phyloP scores from a whole-genome alignment of 2,888 invertebrate genomes.

The Ptychoptera contaminata region DNA sequence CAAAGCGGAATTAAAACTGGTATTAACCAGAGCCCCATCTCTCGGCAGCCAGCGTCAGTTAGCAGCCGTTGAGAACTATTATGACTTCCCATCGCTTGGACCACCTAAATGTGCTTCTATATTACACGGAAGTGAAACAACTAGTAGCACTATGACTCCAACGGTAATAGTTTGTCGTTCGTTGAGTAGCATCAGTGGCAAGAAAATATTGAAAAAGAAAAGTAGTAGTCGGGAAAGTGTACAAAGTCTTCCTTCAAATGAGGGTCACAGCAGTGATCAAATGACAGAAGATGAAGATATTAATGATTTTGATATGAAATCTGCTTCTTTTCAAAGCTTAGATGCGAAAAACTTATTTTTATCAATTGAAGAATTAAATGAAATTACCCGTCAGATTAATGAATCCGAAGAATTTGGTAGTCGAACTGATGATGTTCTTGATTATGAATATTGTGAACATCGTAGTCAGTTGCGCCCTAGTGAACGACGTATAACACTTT shows the following conservation, averaged over 20 bases:
- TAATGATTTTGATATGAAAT: constrained; percentile 26
- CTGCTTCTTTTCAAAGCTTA: constrained; percentile 28
- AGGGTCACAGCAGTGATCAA: too few species aligned
- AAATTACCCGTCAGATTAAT: constrained; percentile 28
- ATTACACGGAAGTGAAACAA: too few species aligned
- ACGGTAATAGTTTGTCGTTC: too few species aligned
- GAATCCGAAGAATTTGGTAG: constrained; percentile 26
- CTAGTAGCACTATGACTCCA: too few species aligned
- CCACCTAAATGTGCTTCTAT: constrained; percentile 10
- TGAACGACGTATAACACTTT: constrained; percentile 26
- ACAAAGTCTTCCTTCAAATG: too few species aligned
- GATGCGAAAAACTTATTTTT: constrained; percentile 26
- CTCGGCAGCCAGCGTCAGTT: constrained; percentile 9
- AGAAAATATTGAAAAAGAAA: not conserved
- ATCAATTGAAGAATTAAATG: constrained; percentile 30
- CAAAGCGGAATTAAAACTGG: constrained; percentile 23
- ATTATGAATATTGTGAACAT: constrained; percentile 29
- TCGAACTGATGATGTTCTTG: constrained; percentile 18
- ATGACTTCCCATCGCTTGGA: constrained; percentile 15
- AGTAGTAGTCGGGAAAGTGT: constrained; percentile 21
- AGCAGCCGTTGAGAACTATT: constrained; percentile 15
- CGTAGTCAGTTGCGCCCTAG: constrained; percentile 27
- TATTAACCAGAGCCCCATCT: constrained; percentile 25
- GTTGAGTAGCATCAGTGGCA: too few species aligned
- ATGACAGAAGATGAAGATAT: too few species aligned